These are phyloP conservation scores for Schizotus pectinicornis DNA, from an alignment of 2,888 invertebrate genomes.

Conservation along the genomic window DNA sequence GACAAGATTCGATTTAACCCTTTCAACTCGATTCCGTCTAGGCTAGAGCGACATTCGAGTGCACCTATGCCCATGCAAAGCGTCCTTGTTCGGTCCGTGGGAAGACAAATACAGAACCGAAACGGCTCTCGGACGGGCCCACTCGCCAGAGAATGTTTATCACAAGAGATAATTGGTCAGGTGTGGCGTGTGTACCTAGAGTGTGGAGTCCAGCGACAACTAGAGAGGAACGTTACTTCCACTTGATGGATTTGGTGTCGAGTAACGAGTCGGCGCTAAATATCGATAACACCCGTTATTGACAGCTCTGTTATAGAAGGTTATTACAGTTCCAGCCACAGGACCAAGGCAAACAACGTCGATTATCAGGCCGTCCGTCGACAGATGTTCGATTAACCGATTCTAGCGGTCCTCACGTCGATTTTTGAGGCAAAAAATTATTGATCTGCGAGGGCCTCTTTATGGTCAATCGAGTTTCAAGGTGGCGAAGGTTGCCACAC, in stretches of 20 bases:
- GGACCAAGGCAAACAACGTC: too few relatives aligned
- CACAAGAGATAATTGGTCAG: conserved; percentile 50
- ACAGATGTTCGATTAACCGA: too few relatives aligned
- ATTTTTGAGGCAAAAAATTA: too few relatives aligned
- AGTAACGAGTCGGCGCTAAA: neutral
- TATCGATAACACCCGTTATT: too few relatives aligned
- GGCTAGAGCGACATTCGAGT: conserved; percentile 12
- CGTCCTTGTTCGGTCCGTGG: conserved; percentile 23
- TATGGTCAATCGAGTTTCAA: too few relatives aligned
- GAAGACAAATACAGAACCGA: conserved; percentile 31
- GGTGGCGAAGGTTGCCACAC: too few relatives aligned
- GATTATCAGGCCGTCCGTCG: too few relatives aligned
- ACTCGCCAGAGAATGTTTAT: conserved; percentile 44
- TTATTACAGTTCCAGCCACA: too few relatives aligned
- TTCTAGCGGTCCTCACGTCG: too few relatives aligned
- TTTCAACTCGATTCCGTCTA: conserved; percentile 21
- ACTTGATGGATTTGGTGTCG: conserved; percentile 4
- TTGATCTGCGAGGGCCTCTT: too few relatives aligned
- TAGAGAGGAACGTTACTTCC: conserved; percentile 2
- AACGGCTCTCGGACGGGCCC: conserved; percentile 32
- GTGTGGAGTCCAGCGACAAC: conserved; percentile 7
- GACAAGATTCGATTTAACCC: conserved; percentile 26
- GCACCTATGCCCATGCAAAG: conserved; percentile 25
- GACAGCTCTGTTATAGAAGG: too few relatives aligned
- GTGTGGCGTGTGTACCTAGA: conserved; percentile 40